Evolutionary conservation across 2,888 invertebrate genomes (phyloP), one percentile per base, ranked within the genome.

Genomic region (Nephrotoma appendiculata): DNA sequence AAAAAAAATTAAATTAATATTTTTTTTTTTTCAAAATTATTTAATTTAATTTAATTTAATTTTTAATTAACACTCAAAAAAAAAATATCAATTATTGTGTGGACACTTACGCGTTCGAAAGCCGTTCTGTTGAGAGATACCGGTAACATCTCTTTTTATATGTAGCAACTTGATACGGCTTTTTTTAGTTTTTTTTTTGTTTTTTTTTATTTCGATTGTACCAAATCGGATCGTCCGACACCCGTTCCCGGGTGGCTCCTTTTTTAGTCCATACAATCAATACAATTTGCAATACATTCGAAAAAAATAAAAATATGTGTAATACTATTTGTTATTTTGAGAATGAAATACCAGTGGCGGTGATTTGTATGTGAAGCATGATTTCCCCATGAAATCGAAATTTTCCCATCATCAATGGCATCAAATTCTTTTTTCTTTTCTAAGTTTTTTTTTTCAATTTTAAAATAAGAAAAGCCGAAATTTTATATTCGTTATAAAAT

Each of bases 111-210:
- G 92, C 92, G 96, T 96, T 97, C 95, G 95, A 96, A 96, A 97
- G 97, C 97, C 96, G 97, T 96, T 97, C 97, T 97, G 97, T 96
- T 95, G 95, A 95, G 94, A 94, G 93, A 94, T 94, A 94, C 93
- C 94, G 93, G 93, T 93, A 90, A 90, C 89, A 90, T 91, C 91
- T 91, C 91, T 91, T 92, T 92, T 91, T 92, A 92, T 92, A 92
- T 90, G 90, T 89, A 90, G 92, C 91, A 92, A 92, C 90, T 91
- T 92, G 91, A 92, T 90, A 92, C 91, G 91, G 88, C 90, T 90
- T 84, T 84, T 84, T 71, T 71, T 9, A 7, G 19, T 71, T 71
- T 71, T 71, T 31, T 88, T 71, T 71, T 71, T 48, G 48, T 48
- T 71, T 71, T 31, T 71, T 71, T 71, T 19, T 71, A 71, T 71